Evolutionary conservation across 2,888 invertebrate species (phyloP).

Genomic region (Limnephilus auricula): DNA sequence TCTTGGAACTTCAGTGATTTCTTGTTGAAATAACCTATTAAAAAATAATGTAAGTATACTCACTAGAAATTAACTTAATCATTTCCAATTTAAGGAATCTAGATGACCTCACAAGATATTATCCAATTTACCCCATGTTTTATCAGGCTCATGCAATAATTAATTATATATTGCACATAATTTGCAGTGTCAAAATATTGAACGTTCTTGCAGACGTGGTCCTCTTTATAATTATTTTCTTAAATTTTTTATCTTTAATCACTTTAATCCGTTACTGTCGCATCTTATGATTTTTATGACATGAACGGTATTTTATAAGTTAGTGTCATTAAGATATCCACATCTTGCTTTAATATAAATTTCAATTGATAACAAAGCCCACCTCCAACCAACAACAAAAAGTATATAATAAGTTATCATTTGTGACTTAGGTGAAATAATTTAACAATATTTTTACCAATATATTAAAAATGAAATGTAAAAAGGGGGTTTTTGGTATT

Average conservation of each 20-base stretch:
- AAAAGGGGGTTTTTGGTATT: too few species aligned
- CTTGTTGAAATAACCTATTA: background rate
- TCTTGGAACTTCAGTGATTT: background rate
- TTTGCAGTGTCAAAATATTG: conserved; percentile 10
- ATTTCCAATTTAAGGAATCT: background rate
- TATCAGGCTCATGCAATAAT: background rate
- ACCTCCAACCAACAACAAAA: too few species aligned
- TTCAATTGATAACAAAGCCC: too few species aligned
- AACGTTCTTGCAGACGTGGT: background rate
- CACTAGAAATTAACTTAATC: background rate
- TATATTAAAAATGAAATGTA: too few species aligned
- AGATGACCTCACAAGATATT: background rate
- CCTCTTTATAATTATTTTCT: background rate
- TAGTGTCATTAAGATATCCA: too few species aligned
- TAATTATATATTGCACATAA: conserved; percentile 2
- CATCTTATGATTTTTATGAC: background rate
- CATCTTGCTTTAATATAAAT: too few species aligned
- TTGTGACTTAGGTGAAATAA: too few species aligned
- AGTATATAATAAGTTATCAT: too few species aligned
- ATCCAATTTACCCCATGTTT: background rate
- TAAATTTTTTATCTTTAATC: background rate
- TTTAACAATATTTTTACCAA: too few species aligned
- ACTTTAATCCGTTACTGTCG: background rate
- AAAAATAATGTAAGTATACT: background rate
- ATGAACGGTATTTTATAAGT: too few species aligned